Conservation (phyloP, 2,113 vertebrate genomes). For the Pygoscelis adeliae region DNA sequence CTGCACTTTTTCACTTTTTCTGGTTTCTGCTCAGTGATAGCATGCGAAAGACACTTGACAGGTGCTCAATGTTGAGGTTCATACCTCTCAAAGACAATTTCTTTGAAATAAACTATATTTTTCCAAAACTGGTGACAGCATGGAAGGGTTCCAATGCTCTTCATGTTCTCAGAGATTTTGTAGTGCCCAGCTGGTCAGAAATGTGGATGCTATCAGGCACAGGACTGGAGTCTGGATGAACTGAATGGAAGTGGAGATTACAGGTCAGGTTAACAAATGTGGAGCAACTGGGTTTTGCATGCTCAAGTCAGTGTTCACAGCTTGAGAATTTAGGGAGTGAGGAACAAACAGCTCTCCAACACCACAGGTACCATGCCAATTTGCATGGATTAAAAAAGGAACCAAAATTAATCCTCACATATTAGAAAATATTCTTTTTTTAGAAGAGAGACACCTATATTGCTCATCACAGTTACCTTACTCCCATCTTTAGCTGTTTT, state of each 20-base stretch:
- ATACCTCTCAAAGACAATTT: background rate
- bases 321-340: background rate
- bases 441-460: background rate
- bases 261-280: background rate
- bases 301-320: background rate
- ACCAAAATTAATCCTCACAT: background rate
- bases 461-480: background rate
- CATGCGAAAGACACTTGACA: background rate
- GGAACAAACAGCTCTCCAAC: background rate
- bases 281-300: background rate
- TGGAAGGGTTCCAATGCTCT: slow-evolving; percentile 73
- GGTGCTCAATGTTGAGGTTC: background rate
- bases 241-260: slow-evolving; percentile 34
- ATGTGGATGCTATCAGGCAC: slow-evolving; percentile 67
- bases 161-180: slow-evolving; percentile 77
- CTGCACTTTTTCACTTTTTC: background rate
- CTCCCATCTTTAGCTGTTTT: background rate
- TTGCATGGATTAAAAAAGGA: background rate
- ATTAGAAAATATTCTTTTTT: background rate
- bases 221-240: slow-evolving; percentile 73
- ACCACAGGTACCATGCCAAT: background rate
- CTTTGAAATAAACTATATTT: background rate
- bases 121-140: slow-evolving; percentile 78
- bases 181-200: slow-evolving; percentile 69
- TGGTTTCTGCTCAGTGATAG: too few species aligned